A percentile compares a stretch with the other conserved stretches of the same genome.
phyloP scores from a whole-genome alignment of 1,140 invertebrate species.

The Drosophila cardini region DNA sequence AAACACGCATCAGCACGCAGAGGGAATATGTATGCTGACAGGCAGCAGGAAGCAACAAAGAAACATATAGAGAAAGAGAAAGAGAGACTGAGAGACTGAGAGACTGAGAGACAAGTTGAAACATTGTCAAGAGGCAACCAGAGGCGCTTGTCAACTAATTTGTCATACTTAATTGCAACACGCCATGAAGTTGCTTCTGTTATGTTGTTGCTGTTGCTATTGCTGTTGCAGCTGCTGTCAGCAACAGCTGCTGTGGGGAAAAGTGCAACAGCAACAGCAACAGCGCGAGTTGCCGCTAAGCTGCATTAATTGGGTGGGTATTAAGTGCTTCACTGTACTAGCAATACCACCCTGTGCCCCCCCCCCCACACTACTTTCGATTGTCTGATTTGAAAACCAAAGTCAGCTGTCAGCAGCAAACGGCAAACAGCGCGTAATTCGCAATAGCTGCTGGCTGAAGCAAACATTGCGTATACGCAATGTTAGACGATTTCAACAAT shows the following conservation, averaged over 20 bases:
- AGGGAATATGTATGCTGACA: slow-evolving; percentile 8
- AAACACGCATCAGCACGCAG: slow-evolving; percentile 41
- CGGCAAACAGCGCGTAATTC: slow-evolving; percentile 20
- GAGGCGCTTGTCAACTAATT: slow-evolving; percentile 66
- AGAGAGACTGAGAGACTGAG: slow-evolving; percentile 17
- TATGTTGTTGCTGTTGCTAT: slow-evolving; percentile 11
- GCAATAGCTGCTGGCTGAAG: slow-evolving; percentile 22
- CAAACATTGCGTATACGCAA: slow-evolving; percentile 39
- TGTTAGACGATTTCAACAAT: slow-evolving; percentile 22
- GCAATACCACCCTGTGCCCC: neutral
- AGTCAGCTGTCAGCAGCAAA: slow-evolving; percentile 27
- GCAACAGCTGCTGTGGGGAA: slow-evolving; percentile 15
- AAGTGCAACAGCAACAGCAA: neutral
- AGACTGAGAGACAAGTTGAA: slow-evolving; percentile 27
- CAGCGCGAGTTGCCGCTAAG: slow-evolving; percentile 28
- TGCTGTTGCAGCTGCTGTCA: slow-evolving; percentile 1
- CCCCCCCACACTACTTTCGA: neutral
- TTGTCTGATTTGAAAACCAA: slow-evolving; percentile 20
- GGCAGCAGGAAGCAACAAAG: slow-evolving; percentile 17
- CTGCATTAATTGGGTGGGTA: slow-evolving; percentile 59
- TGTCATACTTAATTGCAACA: slow-evolving; percentile 68
- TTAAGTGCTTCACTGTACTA: slow-evolving; percentile 33
- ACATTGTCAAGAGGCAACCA: slow-evolving; percentile 42
- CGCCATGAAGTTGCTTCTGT: slow-evolving; percentile 54
- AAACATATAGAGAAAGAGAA: slow-evolving; percentile 12